Base-by-base conservation (phyloP, 1,140 invertebrate genomes). In the Drosophila prosaltans region DNA sequence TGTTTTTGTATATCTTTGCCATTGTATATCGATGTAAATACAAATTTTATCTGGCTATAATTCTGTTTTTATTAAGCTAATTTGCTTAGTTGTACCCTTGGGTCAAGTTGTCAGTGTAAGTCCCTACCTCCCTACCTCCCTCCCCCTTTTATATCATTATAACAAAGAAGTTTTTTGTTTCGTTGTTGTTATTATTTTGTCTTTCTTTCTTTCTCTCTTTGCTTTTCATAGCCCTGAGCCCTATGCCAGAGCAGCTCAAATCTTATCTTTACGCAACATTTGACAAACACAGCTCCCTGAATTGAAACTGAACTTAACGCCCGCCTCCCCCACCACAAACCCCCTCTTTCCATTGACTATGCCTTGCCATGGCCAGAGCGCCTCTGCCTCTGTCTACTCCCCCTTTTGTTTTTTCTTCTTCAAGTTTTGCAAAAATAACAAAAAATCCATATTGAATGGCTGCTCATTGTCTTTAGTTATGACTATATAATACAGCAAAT, bases 201-300 rank as follows among this genome's bases (percentile, higher is more conserved):
- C 24, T 63, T 10, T 28, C 21, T 30, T 63, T 63, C 26, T 10
- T 45, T 60, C 21, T 65, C 24, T 24, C 8, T 51, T 36, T 36
- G 6, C 32, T 51, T 51, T 51, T 51, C 45, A 74, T 69, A 54
- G 62, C 21, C 36, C 39, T 60, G 48, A 60, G 7, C 28, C 28
- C 28, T 30, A 2, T 30, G 28, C 32, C 58, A 43, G n/a, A 64
- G 45, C 45, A 45, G 65, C 40, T 48, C n/a, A 41, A 11, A 36
- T 59, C 41, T 82, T 82, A 83, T 84, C 80, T 84, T 84, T 65
- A 80, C 81, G 81, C 72, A 80, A 83, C 80, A 84, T 83, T 80
- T 84, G 69, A 76, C 72, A 72, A 76, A 30, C 74, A 70, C 54
- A 72, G 63, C 32, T 11, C 61, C 41, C 63, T 61, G 51, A 26